These are phyloP conservation scores for Blastobasis lacticolella DNA, from an alignment of 2,888 invertebrate genomes.

Conservation along the genomic window DNA sequence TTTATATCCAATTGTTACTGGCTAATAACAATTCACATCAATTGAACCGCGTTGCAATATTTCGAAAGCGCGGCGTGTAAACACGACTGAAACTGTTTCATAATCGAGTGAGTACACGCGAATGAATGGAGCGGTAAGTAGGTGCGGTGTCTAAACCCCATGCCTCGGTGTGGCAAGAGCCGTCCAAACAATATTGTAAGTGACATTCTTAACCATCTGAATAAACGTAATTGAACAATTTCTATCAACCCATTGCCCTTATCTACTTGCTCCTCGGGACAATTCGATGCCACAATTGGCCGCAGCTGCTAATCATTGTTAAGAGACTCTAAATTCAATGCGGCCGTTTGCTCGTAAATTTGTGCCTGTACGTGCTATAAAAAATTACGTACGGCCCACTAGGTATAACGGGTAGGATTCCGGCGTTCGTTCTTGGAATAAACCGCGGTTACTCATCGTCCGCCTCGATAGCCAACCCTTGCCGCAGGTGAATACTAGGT, in stretches of 20 bases:
- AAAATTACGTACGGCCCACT: neutral
- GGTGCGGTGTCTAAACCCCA: neutral
- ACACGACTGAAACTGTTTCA: no score
- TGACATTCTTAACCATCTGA: conserved; percentile 67
- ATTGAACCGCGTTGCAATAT: no score
- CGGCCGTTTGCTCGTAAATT: conserved; percentile 23
- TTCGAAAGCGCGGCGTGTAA: no score
- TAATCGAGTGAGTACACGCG: no score
- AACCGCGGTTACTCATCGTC: conserved; percentile 5
- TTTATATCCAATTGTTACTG: no score
- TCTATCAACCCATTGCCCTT: conserved; percentile 67
- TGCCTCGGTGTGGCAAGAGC: conserved; percentile 45
- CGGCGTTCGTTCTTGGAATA: neutral
- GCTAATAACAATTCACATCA: no score
- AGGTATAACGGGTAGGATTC: conserved; percentile 1
- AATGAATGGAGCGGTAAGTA: conserved; percentile 2
- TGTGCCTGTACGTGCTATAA: neutral
- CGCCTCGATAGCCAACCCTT: neutral
- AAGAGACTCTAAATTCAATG: conserved; percentile 35
- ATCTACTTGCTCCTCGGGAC: conserved; percentile 37
- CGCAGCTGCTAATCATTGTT: conserved; percentile 49
- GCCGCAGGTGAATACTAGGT: conserved; percentile 8
- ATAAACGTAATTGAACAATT: conserved; percentile 69
- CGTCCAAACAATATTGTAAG: conserved; percentile 54
- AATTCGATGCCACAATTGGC: conserved; percentile 41